phyloP scores from a whole-genome alignment of 2,888 invertebrate species.

The Lordiphosa fenestrarum region DNA sequence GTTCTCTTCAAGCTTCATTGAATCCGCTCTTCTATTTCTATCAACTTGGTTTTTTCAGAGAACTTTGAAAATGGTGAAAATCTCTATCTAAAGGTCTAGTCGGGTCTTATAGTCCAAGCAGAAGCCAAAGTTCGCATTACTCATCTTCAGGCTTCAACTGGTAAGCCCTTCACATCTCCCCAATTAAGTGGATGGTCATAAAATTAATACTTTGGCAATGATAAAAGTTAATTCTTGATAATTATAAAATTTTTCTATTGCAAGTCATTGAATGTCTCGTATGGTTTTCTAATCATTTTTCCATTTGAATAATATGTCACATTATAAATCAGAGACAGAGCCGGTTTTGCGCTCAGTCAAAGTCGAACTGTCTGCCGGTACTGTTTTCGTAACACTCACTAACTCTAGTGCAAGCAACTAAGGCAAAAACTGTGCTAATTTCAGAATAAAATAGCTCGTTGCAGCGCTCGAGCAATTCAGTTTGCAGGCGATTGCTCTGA shows the following conservation, averaged over 20 bases:
- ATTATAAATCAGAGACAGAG: slow-evolving; percentile 49
- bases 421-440: slow-evolving; percentile 30
- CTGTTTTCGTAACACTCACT: slow-evolving; percentile 35
- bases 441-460: slow-evolving; percentile 56
- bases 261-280: slow-evolving; percentile 44
- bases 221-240: slow-evolving; percentile 14
- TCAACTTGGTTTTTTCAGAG: too few relatives aligned
- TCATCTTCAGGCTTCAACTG: slow-evolving; percentile 13
- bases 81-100: too few relatives aligned
- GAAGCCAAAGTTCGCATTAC: too few relatives aligned
- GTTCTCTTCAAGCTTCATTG: slow-evolving; percentile 18
- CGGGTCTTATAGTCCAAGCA: too few relatives aligned
- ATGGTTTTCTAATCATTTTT: slow-evolving; percentile 25
- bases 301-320: slow-evolving; percentile 44
- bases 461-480: slow-evolving; percentile 33
- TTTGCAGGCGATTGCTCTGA: slow-evolving; percentile 35
- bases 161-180: slow-evolving; percentile 29
- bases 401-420: slow-evolving; percentile 24
- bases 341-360: slow-evolving; percentile 59
- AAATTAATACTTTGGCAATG: slow-evolving; percentile 14
- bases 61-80: not conserved
- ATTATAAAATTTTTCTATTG: slow-evolving; percentile 45
- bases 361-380: slow-evolving; percentile 31
- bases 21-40: not conserved
- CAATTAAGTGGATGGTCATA: slow-evolving; percentile 11